Evolutionary conservation across 2,888 invertebrate genomes (phyloP), one percentile per base, ranked within the genome.

Genomic region (Paralinhomoeus sp.): DNA sequence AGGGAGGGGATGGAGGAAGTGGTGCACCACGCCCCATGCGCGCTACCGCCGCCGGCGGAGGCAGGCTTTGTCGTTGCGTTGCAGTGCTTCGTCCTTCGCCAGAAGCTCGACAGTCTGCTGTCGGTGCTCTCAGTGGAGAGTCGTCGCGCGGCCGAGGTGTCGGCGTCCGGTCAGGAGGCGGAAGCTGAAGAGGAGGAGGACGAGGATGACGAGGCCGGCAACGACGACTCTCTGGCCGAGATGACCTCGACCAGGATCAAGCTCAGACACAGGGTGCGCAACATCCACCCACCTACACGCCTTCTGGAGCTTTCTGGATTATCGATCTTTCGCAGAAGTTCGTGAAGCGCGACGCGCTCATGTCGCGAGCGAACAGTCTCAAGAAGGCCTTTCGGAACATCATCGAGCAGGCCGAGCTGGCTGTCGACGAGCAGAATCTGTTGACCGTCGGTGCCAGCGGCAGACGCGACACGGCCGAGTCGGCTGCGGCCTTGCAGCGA

Each of bases 321-420:
- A n/a, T n/a, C n/a, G n/a, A n/a, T n/a, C n/a, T 21, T 5, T 40
- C 24, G 23, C 48, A 55, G 55, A 50, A 56, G 35, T 62, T 62
- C 47, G 55, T 59, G 40, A 62, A 67, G 40, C 52, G 67, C 50
- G 71, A 71, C 48, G 67, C 68, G 35, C 57, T 72, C 41, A 68
- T 72, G 67, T 67, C 66, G 38, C 64, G 81, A 43, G 80, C 80
- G 20, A 80, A 80, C 60, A 81, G 80, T 64, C 69, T 82, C 49
- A 81, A 81, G 64, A 75, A 77, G 56, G 80, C 80, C 22, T 75
- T 82, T 47, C 71, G 78, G 48, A 76, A 74, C 61, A 72, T 82
- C 36, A 76, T 81, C 41, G 78, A 80, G 57, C 77, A 80, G 60
- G 76, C 79, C 1, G 80, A 80, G 57, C 72, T 71, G 60, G 73